Conservation (phyloP, 2,888 invertebrate species). For the Scaptomyza reducta region DNA sequence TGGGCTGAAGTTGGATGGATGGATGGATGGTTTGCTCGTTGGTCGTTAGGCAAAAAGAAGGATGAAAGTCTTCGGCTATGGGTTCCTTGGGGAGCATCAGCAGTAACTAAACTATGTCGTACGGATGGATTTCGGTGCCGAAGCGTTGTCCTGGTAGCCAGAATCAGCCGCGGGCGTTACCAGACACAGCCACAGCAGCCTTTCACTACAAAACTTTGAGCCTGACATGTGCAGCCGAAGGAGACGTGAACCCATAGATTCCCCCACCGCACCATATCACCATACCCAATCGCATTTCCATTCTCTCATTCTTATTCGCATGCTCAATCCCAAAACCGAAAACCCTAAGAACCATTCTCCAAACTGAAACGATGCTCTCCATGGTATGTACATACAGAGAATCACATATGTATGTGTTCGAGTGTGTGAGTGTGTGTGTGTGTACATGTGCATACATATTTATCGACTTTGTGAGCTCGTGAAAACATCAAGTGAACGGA, state of each 20-base stretch:
- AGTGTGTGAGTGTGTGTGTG: constrained; percentile 21
- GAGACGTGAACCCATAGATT: constrained; percentile 20
- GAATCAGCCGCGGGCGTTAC: constrained; percentile 31
- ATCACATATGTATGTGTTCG: constrained; percentile 14
- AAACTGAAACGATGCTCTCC: constrained; percentile 15
- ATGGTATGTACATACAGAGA: constrained; percentile 26
- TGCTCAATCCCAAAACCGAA: constrained; percentile 30
- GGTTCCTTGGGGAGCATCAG: constrained; percentile 33
- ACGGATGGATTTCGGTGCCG: constrained; percentile 32
- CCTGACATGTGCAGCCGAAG: constrained; percentile 72
- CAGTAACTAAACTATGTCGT: constrained; percentile 55
- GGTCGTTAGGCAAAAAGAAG: too few relatives aligned
- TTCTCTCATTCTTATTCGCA: constrained; percentile 16
- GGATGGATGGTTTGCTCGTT: too few relatives aligned
- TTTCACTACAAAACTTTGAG: constrained; percentile 62
- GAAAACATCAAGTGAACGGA: constrained; percentile 79
- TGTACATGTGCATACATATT: constrained; percentile 70
- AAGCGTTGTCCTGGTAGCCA: constrained; percentile 46
- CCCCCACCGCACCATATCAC: background rate
- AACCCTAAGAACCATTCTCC: constrained; percentile 26
- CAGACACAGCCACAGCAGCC: constrained; percentile 47
- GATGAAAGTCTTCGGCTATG: too few relatives aligned
- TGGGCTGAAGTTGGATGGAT: too few relatives aligned
- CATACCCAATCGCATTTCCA: constrained; percentile 14
- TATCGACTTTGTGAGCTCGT: constrained; percentile 79